Percentiles rank a stretch among this genome's conserved stretches.
Conservation (phyloP, 35 echinoderm and acorn worm species). For the Chiridota heheva region DNA sequence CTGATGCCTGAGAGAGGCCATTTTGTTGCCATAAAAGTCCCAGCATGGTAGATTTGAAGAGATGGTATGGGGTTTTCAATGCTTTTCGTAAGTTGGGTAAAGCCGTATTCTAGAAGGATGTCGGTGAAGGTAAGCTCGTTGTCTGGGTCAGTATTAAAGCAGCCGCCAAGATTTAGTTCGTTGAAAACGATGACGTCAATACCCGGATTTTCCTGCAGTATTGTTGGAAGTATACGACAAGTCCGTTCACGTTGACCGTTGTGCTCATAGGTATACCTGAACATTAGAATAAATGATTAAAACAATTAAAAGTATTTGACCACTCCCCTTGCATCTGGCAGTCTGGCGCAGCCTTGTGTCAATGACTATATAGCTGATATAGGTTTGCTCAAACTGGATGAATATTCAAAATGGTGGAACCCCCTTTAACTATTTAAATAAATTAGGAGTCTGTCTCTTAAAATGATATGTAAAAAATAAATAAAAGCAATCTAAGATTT, state of each 20-base stretch:
- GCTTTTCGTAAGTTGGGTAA: constrained; percentile 49
- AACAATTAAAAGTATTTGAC: too few relatives aligned
- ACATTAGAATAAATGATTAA: too few relatives aligned
- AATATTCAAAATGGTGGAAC: too few relatives aligned
- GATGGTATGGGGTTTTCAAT: constrained; percentile 48
- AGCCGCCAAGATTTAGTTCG: constrained; percentile 76
- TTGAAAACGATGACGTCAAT: constrained; percentile 78
- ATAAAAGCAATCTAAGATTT: too few relatives aligned
- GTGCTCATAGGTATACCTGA: constrained; percentile 55
- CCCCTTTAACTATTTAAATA: too few relatives aligned
- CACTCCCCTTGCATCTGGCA: too few relatives aligned
- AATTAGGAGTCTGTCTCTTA: too few relatives aligned
- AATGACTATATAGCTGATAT: too few relatives aligned
- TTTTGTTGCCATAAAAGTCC: constrained; percentile 59
- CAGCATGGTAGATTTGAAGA: constrained; percentile 33
- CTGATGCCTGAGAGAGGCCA: constrained; percentile 68
- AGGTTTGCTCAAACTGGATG: too few relatives aligned
- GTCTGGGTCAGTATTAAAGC: constrained; percentile 35
- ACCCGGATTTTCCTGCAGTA: constrained; percentile 51
- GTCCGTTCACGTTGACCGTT: constrained; percentile 80
- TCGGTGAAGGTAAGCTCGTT: constrained; percentile 56
- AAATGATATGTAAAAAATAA: too few relatives aligned
- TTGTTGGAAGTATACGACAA: constrained; percentile 43
- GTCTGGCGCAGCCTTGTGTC: too few relatives aligned
- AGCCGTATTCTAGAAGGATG: constrained; percentile 69